Conservation (phyloP, 2,113 vertebrate genomes). For the Setophaga petechia region DNA sequence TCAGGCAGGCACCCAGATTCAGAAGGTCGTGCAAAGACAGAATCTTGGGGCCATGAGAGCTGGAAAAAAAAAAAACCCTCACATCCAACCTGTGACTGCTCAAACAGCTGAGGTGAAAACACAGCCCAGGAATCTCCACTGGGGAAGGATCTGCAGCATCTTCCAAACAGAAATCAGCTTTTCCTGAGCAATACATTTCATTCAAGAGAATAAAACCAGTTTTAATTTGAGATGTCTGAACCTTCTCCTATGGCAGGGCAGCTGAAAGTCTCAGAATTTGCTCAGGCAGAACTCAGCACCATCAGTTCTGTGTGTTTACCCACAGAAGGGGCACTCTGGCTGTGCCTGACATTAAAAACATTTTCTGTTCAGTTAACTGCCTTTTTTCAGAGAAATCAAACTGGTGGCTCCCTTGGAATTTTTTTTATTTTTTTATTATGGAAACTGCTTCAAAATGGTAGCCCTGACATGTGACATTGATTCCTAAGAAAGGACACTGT, state of each 20-base stretch:
- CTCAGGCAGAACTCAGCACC: not conserved
- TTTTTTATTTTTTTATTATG: not conserved
- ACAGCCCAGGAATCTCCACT: not conserved
- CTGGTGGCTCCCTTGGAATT: not conserved
- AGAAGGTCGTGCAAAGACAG: not conserved
- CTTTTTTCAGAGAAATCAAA: not conserved
- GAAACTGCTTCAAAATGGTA: not conserved
- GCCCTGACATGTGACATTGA: not conserved
- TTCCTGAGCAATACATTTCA: not conserved
- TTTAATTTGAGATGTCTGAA: not conserved
- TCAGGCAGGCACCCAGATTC: not conserved
- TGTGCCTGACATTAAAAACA: not conserved
- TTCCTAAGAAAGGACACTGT: not conserved
- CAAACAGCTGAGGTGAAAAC: not conserved
- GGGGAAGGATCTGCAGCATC: not conserved
- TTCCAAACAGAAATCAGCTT: not conserved
- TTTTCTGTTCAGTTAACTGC: not conserved
- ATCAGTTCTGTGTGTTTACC: not conserved
- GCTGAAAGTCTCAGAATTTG: not conserved
- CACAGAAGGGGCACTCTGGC: not conserved
- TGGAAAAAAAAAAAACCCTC: not conserved
- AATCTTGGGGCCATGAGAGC: fast-evolving
- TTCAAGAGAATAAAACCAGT: not conserved
- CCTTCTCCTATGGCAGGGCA: not conserved
- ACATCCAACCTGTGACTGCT: not conserved